Evolutionary conservation across 2,888 invertebrate genomes (phyloP), one percentile per base, ranked within the genome.

Genomic region (Eudasyphora cyanicolor): DNA sequence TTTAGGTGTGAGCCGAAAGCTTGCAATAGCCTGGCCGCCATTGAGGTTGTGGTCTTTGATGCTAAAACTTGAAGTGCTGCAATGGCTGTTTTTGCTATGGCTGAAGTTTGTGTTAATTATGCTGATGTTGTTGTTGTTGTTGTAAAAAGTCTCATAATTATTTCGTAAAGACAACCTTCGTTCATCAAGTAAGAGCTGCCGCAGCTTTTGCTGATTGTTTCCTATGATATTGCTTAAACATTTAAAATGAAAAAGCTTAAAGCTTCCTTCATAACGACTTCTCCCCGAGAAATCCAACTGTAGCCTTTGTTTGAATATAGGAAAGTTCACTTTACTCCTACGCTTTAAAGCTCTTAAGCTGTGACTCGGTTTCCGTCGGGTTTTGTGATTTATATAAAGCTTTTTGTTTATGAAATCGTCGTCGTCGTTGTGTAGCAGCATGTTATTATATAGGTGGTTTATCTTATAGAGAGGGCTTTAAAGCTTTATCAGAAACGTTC

Each of bases 371-470:
- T 83, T 78, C 75, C 81, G 82, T 29, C 82, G 60, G 42, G 76
- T 76, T 67, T 85, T 77, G 60, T 83, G 84, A 29, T 80, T 79
- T 8, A 76, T 81, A 45, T 84, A 84, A 84, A 84, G 84, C 75
- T 81, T 81, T 84, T 78, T 81, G 57, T 75, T 75, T 71, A 78
- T 75, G 67, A 84, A 84, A 81, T 84, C 84, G 81, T 78, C 81
- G 81, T 78, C 84, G 75, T 78, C 81, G 81, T 78, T 42, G 74
- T 86, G 77, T 71, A 70, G 74, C 83, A 78, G 82, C 81, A 87
- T 85, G 42, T 73, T 29, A 38, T 42, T 67, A 32, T 79, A 29
- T 78, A 69, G 77, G 70, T 82, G 79, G 77, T 81, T 80, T 57
- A 45, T 38, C 42, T 42, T 64, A 77, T 24, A 71, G 77, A 74